phyloP scores from a whole-genome alignment of 2,888 invertebrate species.

The Shargacucullia verbasci region DNA sequence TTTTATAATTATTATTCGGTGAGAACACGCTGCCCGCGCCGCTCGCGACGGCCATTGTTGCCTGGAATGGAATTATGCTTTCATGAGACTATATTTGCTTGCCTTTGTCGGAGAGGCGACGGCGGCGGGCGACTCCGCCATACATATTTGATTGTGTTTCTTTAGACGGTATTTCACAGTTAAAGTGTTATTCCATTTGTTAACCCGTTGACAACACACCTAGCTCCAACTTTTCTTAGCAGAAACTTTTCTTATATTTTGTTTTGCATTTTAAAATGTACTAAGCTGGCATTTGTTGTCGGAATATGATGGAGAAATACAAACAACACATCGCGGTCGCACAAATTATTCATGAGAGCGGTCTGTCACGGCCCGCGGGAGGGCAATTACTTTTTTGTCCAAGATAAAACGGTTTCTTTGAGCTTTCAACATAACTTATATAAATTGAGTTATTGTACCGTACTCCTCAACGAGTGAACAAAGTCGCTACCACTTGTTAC shows the following conservation, averaged over 20 bases:
- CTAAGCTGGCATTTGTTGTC: not conserved
- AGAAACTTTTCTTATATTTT: slow-evolving; percentile 5
- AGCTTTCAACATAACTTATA: slow-evolving; percentile 3
- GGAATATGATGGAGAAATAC: slow-evolving; percentile 3
- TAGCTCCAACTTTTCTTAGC: slow-evolving; percentile 9
- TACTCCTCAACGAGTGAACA: slow-evolving; percentile 13
- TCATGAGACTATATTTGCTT: slow-evolving; percentile 46
- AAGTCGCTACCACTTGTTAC: not conserved
- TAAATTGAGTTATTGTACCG: slow-evolving; percentile 12
- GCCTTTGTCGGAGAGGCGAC: slow-evolving; percentile 24
- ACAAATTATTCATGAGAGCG: slow-evolving; percentile 15
- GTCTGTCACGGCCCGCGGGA: slow-evolving; percentile 4
- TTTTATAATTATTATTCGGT: slow-evolving; percentile 29
- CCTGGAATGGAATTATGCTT: slow-evolving; percentile 46
- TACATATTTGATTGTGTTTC: slow-evolving; percentile 49
- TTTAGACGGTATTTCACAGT: slow-evolving; percentile 37
- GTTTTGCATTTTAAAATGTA: slow-evolving; percentile 11
- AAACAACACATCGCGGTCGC: slow-evolving; percentile 2
- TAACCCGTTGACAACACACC: slow-evolving; percentile 9
- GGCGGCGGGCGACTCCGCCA: slow-evolving; percentile 11
- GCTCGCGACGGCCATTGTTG: slow-evolving; percentile 9
- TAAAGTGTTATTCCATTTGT: slow-evolving; percentile 34
- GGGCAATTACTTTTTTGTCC: slow-evolving; percentile 20
- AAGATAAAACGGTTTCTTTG: slow-evolving; percentile 17
- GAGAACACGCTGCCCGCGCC: not conserved